Conservation (phyloP, 1,140 invertebrate species). For the Papilio polyxenes region DNA sequence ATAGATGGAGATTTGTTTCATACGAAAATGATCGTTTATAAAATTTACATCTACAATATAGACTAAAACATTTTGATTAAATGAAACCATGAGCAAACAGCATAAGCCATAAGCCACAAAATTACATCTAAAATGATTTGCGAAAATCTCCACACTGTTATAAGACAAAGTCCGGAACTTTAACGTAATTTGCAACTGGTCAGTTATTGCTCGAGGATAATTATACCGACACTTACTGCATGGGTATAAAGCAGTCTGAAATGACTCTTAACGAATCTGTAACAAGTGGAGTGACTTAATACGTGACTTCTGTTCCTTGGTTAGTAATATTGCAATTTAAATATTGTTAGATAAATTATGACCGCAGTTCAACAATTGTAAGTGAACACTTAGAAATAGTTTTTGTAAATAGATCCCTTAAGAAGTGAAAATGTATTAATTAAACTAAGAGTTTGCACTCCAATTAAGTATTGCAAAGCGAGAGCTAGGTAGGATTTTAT, state of each 20-base stretch:
- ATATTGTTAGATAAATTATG: neutral
- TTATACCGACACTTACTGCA: neutral
- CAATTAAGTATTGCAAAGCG: neutral
- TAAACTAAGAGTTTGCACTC: too few species aligned
- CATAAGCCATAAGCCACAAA: too few species aligned
- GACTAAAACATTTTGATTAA: neutral
- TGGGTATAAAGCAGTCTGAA: neutral
- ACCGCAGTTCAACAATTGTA: neutral
- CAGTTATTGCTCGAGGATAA: constrained; percentile 35
- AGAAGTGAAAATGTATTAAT: neutral
- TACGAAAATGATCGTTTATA: too few species aligned
- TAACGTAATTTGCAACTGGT: constrained; percentile 14
- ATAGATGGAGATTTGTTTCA: too few species aligned
- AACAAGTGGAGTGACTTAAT: neutral
- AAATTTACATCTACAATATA: neutral
- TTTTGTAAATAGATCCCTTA: neutral
- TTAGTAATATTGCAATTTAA: neutral
- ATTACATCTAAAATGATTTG: neutral
- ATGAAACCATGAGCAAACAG: neutral
- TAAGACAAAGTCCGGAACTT: constrained; percentile 1
- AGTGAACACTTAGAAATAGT: neutral
- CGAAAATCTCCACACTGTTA: neutral
- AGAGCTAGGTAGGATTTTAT: neutral
- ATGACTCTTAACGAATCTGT: constrained; percentile 22
- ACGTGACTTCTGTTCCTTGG: neutral